Conservation (phyloP, 2,797 vertebrate species). For the Agapornis canus region DNA sequence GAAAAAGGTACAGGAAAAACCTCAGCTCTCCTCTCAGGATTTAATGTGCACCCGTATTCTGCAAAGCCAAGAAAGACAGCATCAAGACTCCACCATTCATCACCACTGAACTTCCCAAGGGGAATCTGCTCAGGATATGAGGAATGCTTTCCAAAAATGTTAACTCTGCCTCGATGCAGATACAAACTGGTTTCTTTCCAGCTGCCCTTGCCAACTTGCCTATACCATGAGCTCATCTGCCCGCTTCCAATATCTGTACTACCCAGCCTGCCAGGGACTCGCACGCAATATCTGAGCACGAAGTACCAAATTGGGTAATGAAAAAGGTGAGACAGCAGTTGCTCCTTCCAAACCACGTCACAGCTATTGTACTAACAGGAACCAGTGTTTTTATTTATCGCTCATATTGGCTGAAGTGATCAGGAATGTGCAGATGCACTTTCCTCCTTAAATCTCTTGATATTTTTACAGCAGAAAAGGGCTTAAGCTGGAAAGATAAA, state of each 20-base stretch:
- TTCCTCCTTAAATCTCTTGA: background rate
- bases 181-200: background rate
- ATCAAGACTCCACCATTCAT: background rate
- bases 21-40: background rate
- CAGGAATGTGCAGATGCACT: background rate
- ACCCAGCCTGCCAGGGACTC: background rate
- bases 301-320: background rate
- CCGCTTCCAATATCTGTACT: background rate
- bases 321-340: background rate
- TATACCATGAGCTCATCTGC: background rate
- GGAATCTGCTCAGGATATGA: background rate
- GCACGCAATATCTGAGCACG: rapidly evolving
- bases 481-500: background rate
- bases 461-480: background rate
- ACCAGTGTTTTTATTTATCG: background rate
- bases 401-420: background rate
- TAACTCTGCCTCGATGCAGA: background rate
- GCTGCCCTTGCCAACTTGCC: background rate
- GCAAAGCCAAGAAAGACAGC: background rate
- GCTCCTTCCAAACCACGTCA: background rate
- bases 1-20: background rate
- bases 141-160: background rate
- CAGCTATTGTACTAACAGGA: background rate
- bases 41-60: background rate
- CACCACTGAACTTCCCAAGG: background rate